Evolutionary conservation across 2,888 invertebrate species (phyloP).

Genomic region (Perizoma affinitatum): DNA sequence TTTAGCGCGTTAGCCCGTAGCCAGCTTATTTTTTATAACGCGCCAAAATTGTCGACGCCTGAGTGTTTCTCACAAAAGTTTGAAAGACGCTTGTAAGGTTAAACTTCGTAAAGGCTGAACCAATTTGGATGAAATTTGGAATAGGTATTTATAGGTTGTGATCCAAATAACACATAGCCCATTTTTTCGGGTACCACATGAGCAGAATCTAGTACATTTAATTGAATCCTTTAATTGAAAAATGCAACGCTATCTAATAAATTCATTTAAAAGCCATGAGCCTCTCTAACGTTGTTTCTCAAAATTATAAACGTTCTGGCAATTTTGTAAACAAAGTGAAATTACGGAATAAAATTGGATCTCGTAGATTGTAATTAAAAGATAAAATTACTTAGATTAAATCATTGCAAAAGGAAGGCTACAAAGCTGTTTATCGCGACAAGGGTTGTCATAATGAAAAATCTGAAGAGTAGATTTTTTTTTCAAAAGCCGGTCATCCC

Average conservation of each 20-base stretch:
- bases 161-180: too few species aligned
- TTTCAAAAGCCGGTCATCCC: not conserved
- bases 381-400: slow-evolving; percentile 43
- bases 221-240: not conserved
- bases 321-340: slow-evolving; percentile 31
- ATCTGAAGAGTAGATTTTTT: not conserved
- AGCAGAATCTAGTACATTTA: too few species aligned
- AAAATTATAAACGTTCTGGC: slow-evolving; percentile 24
- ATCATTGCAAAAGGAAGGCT: slow-evolving; percentile 44
- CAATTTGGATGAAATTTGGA: too few species aligned
- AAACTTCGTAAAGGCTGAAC: too few species aligned
- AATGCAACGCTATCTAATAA: slow-evolving; percentile 8
- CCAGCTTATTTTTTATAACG: too few species aligned
- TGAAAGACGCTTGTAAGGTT: too few species aligned
- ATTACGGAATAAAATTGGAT: slow-evolving; percentile 36
- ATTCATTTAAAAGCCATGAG: slow-evolving; percentile 6
- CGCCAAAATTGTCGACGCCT: too few species aligned
- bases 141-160: too few species aligned
- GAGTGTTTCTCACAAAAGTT: too few species aligned
- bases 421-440: slow-evolving; percentile 51
- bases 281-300: slow-evolving; percentile 12
- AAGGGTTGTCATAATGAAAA: slow-evolving; percentile 26
- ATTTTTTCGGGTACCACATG: too few species aligned
- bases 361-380: slow-evolving; percentile 37
- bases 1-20: too few species aligned